phyloP scores from a whole-genome alignment of 2,113 vertebrate species.

The Fukomys damarensis region DNA sequence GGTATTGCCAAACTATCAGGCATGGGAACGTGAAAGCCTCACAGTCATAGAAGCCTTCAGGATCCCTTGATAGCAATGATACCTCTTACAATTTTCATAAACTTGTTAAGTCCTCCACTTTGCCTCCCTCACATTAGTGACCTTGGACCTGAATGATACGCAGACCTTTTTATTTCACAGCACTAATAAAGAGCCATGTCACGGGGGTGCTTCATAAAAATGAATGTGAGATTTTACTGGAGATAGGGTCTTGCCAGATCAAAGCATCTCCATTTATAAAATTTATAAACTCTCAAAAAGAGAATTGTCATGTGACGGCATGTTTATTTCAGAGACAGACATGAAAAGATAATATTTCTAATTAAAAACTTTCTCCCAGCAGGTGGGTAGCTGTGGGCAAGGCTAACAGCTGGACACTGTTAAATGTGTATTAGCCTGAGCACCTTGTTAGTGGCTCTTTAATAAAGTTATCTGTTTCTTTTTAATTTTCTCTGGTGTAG shows the following conservation, averaged over 20 bases:
- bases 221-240: slow-evolving; percentile 72
- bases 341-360: slow-evolving; percentile 78
- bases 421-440: slow-evolving; percentile 64
- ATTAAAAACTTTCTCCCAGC: slow-evolving; percentile 75
- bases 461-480: slow-evolving; percentile 42
- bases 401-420: slow-evolving; percentile 69
- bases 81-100: slow-evolving; percentile 66
- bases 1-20: slow-evolving; percentile 1
- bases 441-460: slow-evolving; percentile 59
- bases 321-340: slow-evolving; percentile 70
- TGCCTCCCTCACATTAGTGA: slow-evolving; percentile 50
- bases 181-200: slow-evolving; percentile 71
- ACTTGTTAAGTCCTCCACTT: slow-evolving; percentile 63
- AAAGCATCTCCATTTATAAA: slow-evolving; percentile 70
- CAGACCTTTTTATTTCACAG: slow-evolving; percentile 67
- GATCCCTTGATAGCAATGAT: slow-evolving; percentile 59
- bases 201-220: slow-evolving; percentile 77
- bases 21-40: slow-evolving; percentile 7
- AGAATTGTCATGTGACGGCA: slow-evolving; percentile 74
- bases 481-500: slow-evolving; percentile 22
- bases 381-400: slow-evolving; percentile 32
- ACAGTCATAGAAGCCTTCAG: neutral
- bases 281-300: slow-evolving; percentile 71
- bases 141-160: slow-evolving; percentile 49
- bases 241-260: slow-evolving; percentile 68